Evolutionary conservation across 2,888 invertebrate genomes (phyloP), one percentile per base, ranked within the genome.

Genomic region (Epirrita christyi): DNA sequence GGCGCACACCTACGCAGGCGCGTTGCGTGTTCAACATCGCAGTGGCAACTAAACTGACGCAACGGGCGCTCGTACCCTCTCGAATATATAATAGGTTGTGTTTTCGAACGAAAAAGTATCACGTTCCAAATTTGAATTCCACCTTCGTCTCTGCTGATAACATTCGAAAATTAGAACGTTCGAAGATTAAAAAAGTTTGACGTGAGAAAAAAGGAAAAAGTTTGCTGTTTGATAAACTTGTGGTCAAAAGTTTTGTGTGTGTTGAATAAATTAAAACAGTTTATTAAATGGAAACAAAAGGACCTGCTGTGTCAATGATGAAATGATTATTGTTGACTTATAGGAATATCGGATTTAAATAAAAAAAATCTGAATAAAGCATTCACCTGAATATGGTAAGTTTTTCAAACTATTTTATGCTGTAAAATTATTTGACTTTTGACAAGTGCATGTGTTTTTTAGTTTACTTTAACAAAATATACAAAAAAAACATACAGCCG

Each of bases 1-100:
- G 81, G 82, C 85, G 85, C 81, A 82, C 81, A 81, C 76, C 75
- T 83, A 90, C 91, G 91, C 91, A 89, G 80, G 91, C 91, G 91
- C 91, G 80, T 66, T 83, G 75, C 76, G 73, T 72, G 66, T 63
- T 69, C 66, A 57, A 70, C 75, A 79, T 86, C 86, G 86, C 90
- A 91, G 90, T 91, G 83, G 80, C 72, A 78, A 71, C 75, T 71
- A 74, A 74, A 80, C 83, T 71, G 67, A 83, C 81, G 81, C 71
- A 74, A 77, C 71, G 83, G 70, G 61, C 76, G 76, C 85, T 71
- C 88, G 88, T 76, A 73, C 73, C 70, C 59, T 58, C 55, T 64
- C 70, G 61, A 63, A 62, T 21, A 46, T 21, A 21, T 4, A 21
- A 21, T 41, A 44, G 47, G 27, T 37, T 48, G 59, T 53, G 55